A percentile compares a stretch with the other conserved stretches of the same genome.
Evolutionary conservation across 2,113 vertebrate genomes (phyloP).

Genomic region (Ifrita kowaldi): DNA sequence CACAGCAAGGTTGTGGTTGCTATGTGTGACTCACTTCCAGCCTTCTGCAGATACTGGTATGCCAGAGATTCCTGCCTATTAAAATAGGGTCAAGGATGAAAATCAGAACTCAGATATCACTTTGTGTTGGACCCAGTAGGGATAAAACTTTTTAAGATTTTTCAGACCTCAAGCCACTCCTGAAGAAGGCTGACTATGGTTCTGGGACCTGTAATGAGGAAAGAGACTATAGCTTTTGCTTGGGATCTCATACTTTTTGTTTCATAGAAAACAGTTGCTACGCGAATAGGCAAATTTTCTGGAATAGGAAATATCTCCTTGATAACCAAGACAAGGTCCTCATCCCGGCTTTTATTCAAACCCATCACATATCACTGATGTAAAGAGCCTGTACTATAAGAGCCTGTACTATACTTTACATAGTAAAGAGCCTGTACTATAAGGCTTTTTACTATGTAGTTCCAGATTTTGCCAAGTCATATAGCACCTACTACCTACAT

Average conservation of each 20-base stretch:
- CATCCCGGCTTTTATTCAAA: neutral
- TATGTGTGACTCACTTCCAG: constrained; percentile 29
- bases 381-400: neutral
- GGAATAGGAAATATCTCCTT: neutral
- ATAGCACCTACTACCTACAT: neutral
- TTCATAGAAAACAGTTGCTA: neutral
- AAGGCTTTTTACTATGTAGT: neutral
- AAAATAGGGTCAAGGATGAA: neutral
- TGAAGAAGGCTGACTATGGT: neutral
- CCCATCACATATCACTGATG: neutral
- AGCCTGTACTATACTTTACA: neutral
- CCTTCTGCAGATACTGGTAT: neutral
- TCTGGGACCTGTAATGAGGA: neutral
- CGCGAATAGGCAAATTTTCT: neutral
- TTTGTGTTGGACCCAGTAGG: neutral
- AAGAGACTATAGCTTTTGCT: neutral
- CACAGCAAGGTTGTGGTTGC: neutral
- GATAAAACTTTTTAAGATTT: neutral
- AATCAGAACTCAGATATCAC: neutral
- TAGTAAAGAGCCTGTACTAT: too few relatives aligned
- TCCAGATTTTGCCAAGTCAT: neutral
- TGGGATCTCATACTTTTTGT: neutral
- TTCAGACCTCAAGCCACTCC: neutral
- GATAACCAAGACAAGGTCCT: neutral
- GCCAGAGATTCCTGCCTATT: neutral